Base-by-base conservation (phyloP, 2,797 vertebrate genomes). In the Falco naumanni region DNA sequence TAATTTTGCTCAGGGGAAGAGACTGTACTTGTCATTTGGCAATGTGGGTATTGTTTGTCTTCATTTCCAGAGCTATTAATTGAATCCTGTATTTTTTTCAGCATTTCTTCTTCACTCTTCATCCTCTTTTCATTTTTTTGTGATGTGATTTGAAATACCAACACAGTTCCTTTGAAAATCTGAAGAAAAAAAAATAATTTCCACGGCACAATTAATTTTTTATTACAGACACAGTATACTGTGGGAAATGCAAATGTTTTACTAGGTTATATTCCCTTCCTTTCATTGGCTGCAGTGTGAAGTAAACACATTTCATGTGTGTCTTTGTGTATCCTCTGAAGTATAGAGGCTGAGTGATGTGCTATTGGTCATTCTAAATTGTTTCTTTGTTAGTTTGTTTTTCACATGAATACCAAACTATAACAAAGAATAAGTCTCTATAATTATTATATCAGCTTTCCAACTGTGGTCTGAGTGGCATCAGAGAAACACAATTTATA, bases 331-430 rank as follows among this genome's bases (percentile, higher is more conserved):
- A 33, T 63, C 29, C 45, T 89, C 81, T 91, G 75, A 95, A 84
- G 39, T 59, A 39, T 6, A 68, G 31, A 84, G 60, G 24, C 31
- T 51, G 48, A 72, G 5, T 51, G 71, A 63, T 61, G 43, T 59
- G 43, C 25, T 87, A 16, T n/a, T 80, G 64, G 75, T 71, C 7
- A 76, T 72, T 75, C 68, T 20, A 61, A 90, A 57, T 75, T 71
- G 84, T 76, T 89, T 90, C 54, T 68, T 83, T 85, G 31, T 76
- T 84, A 56, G n/a, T 95, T 77, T 65, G 4, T 39, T 95, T 95
- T 57, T 75, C 75, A 60, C 34, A 43, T 69, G 20, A 86, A 66
- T 69, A 51, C 8, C 24, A 69, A 81, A 71, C 4, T 69, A 31
- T 50, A 81, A 43, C 7, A 80, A 75, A 85, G 34, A 80, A 71